Evolutionary conservation across 1,140 invertebrate genomes (phyloP), one percentile per base, ranked within the genome.

Genomic region (Prorops nasuta): DNA sequence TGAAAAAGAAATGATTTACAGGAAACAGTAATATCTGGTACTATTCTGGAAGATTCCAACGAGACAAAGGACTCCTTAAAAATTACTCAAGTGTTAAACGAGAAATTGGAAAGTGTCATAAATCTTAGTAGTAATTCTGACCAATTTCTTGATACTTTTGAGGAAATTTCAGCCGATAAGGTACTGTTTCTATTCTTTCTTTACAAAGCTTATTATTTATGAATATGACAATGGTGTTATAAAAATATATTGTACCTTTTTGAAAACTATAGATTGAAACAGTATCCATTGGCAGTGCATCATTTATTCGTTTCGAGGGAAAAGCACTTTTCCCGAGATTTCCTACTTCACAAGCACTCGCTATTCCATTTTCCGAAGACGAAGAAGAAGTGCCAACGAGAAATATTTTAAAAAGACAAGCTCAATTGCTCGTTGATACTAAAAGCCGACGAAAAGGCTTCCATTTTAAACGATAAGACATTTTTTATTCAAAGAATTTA

Each of bases 311-410:
- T n/a, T n/a, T n/a, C n/a, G 56, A 50, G 38, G 65, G 52, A 41
- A 71, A 55, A 42, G 32, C 45, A 16, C 46, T 77, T 14, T 78
- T 76, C 56, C 67, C 70, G 7, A 51, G 56, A 36, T 76, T 77
- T 53, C 67, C 69, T 10, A 53, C 56, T 3, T 49, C 63, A 14
- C 71, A 61, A 2, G 65, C 67, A 15, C n/a, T 16, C 35, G 55
- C 53, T 8, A 51, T 48, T n/a, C 50, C 53, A 76, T 82, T 75
- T 14, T 85, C 86, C 0, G 88, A 90, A 43, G 90, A 92, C 52
- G 89, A 91, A 62, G 89, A 89, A 48, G 91, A 93, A 67, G 85
- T 92, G 35, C 87, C 90, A 1, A 87, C 90, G 0, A 79, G 90
- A 56, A 85, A 81, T 44, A 84, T 83, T 60, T 72, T 94, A 24